phyloP scores from a whole-genome alignment of 2,888 invertebrate species.

The Xanthorhoe designata region DNA sequence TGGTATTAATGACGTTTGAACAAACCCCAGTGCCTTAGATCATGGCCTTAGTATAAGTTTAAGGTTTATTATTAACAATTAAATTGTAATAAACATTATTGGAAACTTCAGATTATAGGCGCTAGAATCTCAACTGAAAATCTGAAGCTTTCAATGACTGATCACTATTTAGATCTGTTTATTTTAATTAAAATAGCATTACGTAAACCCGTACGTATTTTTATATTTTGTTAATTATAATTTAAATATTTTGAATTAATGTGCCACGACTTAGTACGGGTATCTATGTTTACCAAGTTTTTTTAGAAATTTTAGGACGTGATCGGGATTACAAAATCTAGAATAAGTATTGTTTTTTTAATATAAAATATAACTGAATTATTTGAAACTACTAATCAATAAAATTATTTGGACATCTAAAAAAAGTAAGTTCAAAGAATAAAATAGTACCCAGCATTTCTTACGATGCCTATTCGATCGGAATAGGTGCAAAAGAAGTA shows the following conservation, averaged over 20 bases:
- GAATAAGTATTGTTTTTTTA: slow-evolving; percentile 9
- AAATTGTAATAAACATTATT: slow-evolving; percentile 68
- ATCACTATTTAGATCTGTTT: slow-evolving; percentile 74
- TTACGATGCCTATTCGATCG: slow-evolving; percentile 61
- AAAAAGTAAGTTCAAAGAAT: neutral
- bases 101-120: slow-evolving; percentile 79
- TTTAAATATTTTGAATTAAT: slow-evolving; percentile 58
- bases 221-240: slow-evolving; percentile 47
- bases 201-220: slow-evolving; percentile 64
- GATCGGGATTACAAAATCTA: slow-evolving; percentile 30
- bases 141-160: slow-evolving; percentile 85
- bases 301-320: slow-evolving; percentile 39
- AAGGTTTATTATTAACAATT: slow-evolving; percentile 42
- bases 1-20: neutral
- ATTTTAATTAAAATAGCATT: slow-evolving; percentile 46
- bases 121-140: slow-evolving; percentile 76
- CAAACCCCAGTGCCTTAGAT: slow-evolving; percentile 27
- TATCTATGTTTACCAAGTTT: slow-evolving; percentile 64
- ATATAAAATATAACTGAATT: neutral
- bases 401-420: slow-evolving; percentile 5
- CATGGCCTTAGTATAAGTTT: slow-evolving; percentile 41
- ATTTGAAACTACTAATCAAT: slow-evolving; percentile 3
- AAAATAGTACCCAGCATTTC: slow-evolving; percentile 47
- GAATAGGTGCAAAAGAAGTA: slow-evolving; percentile 59
- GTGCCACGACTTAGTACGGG: slow-evolving; percentile 81